These are phyloP conservation scores for Oostethus manadensis DNA, from an alignment of 2,113 vertebrate genomes.

Conservation along the genomic window DNA sequence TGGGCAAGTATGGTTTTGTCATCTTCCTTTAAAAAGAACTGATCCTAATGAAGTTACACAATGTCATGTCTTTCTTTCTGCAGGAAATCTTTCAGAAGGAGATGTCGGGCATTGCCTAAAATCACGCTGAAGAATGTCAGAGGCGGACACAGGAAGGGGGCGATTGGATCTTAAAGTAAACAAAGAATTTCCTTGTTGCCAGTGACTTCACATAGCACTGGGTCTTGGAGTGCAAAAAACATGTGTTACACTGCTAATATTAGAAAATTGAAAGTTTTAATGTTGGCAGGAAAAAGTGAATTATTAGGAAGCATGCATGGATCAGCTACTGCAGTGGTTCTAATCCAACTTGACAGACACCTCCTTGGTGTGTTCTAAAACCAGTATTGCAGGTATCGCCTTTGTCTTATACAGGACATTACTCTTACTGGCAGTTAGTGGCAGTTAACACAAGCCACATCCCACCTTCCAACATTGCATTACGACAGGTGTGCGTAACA, in stretches of 20 bases:
- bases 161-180: slow-evolving; percentile 27
- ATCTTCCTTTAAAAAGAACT: slow-evolving; percentile 12
- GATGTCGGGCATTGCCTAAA: slow-evolving; percentile 13
- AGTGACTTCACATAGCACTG: slow-evolving; percentile 16
- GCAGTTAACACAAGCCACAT: background rate
- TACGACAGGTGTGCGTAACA: background rate
- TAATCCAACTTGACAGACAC: background rate
- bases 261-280: no score
- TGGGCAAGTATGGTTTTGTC: no score
- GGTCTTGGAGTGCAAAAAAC: slow-evolving; percentile 6
- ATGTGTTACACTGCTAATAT: no score
- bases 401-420: background rate
- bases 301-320: background rate
- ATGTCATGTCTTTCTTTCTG: background rate
- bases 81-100: slow-evolving; percentile 26
- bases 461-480: background rate
- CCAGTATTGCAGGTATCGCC: slow-evolving; percentile 1
- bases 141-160: background rate
- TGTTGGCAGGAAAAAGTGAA: background rate
- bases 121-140: slow-evolving; percentile 11
- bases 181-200: slow-evolving; percentile 25
- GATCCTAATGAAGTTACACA: background rate
- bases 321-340: background rate
- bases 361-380: background rate
- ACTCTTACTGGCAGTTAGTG: background rate